phyloP scores from a whole-genome alignment of 2,888 invertebrate species.

The Rhagonycha lutea region DNA sequence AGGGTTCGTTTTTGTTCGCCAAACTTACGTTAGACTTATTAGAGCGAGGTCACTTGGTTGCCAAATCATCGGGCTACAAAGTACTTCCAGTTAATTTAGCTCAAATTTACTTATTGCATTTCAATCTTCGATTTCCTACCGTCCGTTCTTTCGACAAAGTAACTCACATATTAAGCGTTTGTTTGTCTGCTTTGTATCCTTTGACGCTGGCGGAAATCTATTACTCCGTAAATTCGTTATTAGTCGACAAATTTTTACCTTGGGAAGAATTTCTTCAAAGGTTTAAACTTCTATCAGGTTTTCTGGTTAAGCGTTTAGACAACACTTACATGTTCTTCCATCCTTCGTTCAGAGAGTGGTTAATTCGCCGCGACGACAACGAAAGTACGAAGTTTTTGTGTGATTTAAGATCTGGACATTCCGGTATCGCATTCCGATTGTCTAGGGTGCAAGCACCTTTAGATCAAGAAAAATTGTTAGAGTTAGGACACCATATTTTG shows the following conservation, averaged over 20 bases:
- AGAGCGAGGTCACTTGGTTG: conserved; percentile 87
- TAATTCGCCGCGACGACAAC: conserved; percentile 82
- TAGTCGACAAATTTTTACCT: conserved; percentile 76
- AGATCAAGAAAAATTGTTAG: conserved; percentile 85
- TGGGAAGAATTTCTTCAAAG: conserved; percentile 92
- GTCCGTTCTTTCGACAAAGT: conserved; percentile 89
- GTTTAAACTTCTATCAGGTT: conserved; percentile 83
- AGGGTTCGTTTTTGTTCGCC: conserved; percentile 90
- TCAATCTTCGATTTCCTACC: conserved; percentile 90
- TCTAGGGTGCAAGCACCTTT: conserved; percentile 87
- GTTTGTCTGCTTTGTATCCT: conserved; percentile 89
- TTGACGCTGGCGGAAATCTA: conserved; percentile 89
- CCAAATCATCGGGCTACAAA: conserved; percentile 93
- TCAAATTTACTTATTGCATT: conserved; percentile 88
- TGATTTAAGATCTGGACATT: conserved; percentile 89
- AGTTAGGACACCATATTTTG: conserved; percentile 93
- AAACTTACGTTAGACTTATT: conserved; percentile 91
- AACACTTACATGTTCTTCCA: conserved; percentile 98
- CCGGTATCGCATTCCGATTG: conserved; percentile 88
- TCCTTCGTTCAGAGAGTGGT: conserved; percentile 97
- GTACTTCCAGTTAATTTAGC: conserved; percentile 85
- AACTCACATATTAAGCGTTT: conserved; percentile 85
- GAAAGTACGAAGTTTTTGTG: conserved; percentile 93
- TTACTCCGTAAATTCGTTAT: conserved; percentile 87
- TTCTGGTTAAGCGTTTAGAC: conserved; percentile 87